Evolutionary conservation across 2,797 vertebrate species (phyloP).

Genomic region (Coregonus suidteri): DNA sequence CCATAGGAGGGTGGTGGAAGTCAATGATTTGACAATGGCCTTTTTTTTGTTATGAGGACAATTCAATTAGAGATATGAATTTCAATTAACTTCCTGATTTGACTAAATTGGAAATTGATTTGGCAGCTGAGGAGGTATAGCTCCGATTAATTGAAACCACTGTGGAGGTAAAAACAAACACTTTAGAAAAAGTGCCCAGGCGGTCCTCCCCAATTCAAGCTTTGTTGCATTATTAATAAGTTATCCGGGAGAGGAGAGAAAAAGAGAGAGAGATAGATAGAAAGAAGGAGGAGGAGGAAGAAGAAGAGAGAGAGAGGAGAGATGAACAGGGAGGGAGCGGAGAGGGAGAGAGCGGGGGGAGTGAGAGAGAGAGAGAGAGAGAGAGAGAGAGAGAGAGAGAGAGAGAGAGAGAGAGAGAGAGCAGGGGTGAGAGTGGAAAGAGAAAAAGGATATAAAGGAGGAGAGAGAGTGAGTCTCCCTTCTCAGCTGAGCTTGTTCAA

Average conservation of each 20-base stretch:
- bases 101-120: neutral
- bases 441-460: neutral
- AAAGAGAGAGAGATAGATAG: slow-evolving; percentile 48
- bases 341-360: neutral
- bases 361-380: slow-evolving; percentile 13
- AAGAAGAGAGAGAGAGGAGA: slow-evolving; percentile 9
- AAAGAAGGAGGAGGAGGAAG: slow-evolving; percentile 20
- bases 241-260: slow-evolving; percentile 49
- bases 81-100: neutral
- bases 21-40: no score
- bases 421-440: no score
- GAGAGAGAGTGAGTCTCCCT: no score
- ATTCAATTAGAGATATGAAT: neutral
- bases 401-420: neutral
- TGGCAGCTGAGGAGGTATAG: neutral
- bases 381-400: neutral
- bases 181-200: slow-evolving; percentile 54
- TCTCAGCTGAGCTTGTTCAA: slow-evolving; percentile 43
- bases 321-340: neutral
- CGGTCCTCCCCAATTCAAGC: slow-evolving; percentile 35
- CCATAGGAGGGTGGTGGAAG: no score
- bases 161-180: slow-evolving; percentile 53
- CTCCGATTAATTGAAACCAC: neutral
- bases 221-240: slow-evolving; percentile 75
- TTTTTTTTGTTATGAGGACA: neutral